These are phyloP conservation scores for Cirrhinus mrigala DNA, from an alignment of 2,797 vertebrate genomes.

Conservation along the genomic window DNA sequence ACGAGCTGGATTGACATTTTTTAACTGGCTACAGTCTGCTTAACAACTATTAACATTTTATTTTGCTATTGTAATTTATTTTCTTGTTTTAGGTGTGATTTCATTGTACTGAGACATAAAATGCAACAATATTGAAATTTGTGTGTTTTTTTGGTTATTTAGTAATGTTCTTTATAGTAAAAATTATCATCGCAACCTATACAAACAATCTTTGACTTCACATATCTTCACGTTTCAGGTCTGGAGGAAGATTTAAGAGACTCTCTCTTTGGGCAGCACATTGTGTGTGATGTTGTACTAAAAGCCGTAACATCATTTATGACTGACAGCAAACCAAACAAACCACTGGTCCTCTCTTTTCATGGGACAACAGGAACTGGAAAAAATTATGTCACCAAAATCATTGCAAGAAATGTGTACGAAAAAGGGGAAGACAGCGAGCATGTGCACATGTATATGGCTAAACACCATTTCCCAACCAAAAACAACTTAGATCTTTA, in stretches of 20 bases:
- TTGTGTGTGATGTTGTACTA: not conserved
- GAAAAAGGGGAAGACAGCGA: not conserved
- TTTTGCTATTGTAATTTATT: too few species aligned
- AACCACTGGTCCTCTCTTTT: not conserved
- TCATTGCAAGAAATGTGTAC: conserved; percentile 13
- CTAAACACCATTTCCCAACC: not conserved
- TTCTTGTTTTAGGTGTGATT: too few species aligned
- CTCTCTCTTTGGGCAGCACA: not conserved
- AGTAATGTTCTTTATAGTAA: not conserved
- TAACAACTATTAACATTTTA: not conserved
- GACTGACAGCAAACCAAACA: not conserved
- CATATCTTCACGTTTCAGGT: not conserved
- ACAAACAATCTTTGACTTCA: not conserved
- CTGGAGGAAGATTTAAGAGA: not conserved
- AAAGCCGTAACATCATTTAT: not conserved
- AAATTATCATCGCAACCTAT: not conserved
- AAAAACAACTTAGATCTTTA: accelerated
- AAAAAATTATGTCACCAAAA: not conserved
- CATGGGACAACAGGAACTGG: conserved; percentile 4
- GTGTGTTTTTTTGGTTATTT: not conserved
- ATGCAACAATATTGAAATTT: not conserved
- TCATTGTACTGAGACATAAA: too few species aligned
- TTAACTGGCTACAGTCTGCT: not conserved
- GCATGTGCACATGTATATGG: not conserved
- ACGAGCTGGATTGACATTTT: not conserved